Base-by-base conservation (phyloP, 2,113 vertebrate genomes). In the Tupaia tana region DNA sequence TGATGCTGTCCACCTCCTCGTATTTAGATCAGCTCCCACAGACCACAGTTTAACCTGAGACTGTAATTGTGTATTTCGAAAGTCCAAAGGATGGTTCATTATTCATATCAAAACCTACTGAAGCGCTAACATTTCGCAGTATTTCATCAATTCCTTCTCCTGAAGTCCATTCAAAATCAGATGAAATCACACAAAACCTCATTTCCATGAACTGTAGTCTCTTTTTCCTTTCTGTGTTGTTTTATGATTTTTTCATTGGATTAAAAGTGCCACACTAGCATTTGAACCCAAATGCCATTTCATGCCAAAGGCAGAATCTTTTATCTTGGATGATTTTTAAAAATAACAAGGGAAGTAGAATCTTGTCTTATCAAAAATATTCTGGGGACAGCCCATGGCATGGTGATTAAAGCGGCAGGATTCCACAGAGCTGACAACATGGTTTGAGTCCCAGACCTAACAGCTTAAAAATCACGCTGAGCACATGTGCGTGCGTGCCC, bases 181-280 rank as follows among this genome's bases (percentile, higher is more conserved):
- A 91, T 73, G 67, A 83, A 93, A 92, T 31, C 52, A 31, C 24
- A 67, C 31, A 52, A 83, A 93, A 80, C 10, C n/a, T 31, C 83
- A 34, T 70, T 92, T 75, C 61, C 7, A 14, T 20, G 20, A 79
- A 77, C 15, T 29, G 18, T 2, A 1, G 20, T 59, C 59, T 91
- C 19, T 29, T 75, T 69, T 24, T 70, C 54, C 29, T 70, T 11
- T 29, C 25, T 14, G 11, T 81, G 31, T 54, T 59, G 5, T 87
- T 86, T 91, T 73, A 71, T 71, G 59, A 58, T 31, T 93, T 94
- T 6, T 93, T 92, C 69, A 90, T 90, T 91, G 91, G 89, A 74
- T 90, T 67, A 66, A 74, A 92, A 94, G 34, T 61, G n/a, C 69
- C 74, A 84, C 81, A 7, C 34, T 75, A 31, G 64, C 86, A 66